Conservation (phyloP, 2,888 invertebrate genomes). For the Mechanitis messenoides region DNA sequence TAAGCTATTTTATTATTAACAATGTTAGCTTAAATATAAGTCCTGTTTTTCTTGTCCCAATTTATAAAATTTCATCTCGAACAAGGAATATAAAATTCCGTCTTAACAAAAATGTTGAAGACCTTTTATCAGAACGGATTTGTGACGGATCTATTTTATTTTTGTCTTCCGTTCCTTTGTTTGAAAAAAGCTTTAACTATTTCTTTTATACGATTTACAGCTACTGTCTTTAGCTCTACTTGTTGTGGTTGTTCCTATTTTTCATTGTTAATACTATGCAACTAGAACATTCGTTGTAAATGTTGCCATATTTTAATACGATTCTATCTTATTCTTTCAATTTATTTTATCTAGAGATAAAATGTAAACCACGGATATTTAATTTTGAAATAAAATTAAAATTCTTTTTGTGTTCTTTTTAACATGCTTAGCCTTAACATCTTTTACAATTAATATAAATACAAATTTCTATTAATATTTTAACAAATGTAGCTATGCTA, state of each 20-base stretch:
- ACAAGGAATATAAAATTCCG: constrained; percentile 3
- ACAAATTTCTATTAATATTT: too few relatives aligned
- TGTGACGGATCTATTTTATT: constrained; percentile 12
- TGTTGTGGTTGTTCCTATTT: constrained; percentile 1
- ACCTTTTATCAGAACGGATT: constrained; percentile 7
- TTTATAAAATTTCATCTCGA: constrained; percentile 2
- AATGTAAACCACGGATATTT: too few relatives aligned
- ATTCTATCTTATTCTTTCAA: too few relatives aligned
- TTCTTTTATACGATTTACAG: constrained; percentile 10
- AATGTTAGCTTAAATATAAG: background rate
- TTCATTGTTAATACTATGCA: background rate
- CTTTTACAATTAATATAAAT: too few relatives aligned
- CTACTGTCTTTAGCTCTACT: constrained; percentile 5
- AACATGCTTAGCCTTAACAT: too few relatives aligned
- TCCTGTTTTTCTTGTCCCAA: background rate
- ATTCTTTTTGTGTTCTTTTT: too few relatives aligned
- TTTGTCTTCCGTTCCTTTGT: constrained; percentile 14
- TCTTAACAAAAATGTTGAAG: constrained; percentile 7
- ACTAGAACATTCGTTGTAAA: background rate
- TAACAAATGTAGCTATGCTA: too few relatives aligned
- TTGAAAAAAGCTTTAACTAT: constrained; percentile 12
- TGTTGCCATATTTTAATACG: background rate
- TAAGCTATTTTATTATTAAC: background rate
- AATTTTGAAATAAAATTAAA: too few relatives aligned
- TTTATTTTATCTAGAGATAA: too few relatives aligned